Evolutionary conservation across 1,140 invertebrate genomes (phyloP), one percentile per base, ranked within the genome.

Genomic region (Trialeurodes vaporariorum): DNA sequence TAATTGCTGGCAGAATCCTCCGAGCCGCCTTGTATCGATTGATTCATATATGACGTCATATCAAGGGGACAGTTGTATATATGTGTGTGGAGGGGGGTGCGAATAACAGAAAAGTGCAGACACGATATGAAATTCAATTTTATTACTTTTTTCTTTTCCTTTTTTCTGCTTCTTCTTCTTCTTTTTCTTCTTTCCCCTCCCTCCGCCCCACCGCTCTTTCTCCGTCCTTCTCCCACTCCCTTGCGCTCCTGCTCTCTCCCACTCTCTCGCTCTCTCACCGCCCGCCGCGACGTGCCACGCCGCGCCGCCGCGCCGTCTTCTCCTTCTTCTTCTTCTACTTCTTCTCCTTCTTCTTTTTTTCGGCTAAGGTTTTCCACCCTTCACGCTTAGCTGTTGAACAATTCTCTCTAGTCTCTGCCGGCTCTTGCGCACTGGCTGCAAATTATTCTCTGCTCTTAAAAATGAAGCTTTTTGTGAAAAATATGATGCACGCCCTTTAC

Each of bases 81-180:
- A 17, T 49, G 34, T 49, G 34, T 49, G 34, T 49, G 61, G 63
- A 63, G 67, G 65, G 59, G 23, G 65, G 64, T 27, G 40, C 27
- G 69, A 67, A 65, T 59, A 63, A 70, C 66, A 68, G 64, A 66
- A 64, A 72, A 72, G 71, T 72, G 71, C 71, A 72, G 70, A 72
- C 71, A 72, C 71, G 71, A 72, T 72, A 72, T 72, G 71, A 72
- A 72, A 72, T 72, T 72, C 71, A 72, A 72, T 72, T 72, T 72
- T 72, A 72, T 72, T 72, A 70, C 71, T 72, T 72, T 72, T 72
- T 70, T 72, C 65, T 69, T 68, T 66, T 59, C 58, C 26, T 25
- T 59, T 60, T 68, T 66, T 59, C 58, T 23, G 21, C 59, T 60
- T 24, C 58, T 25, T 66, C 65, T 65, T 67, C 70, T 68, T 68